Evolutionary conservation across 2,113 vertebrate genomes (phyloP).

Genomic region (Lagopus muta): DNA sequence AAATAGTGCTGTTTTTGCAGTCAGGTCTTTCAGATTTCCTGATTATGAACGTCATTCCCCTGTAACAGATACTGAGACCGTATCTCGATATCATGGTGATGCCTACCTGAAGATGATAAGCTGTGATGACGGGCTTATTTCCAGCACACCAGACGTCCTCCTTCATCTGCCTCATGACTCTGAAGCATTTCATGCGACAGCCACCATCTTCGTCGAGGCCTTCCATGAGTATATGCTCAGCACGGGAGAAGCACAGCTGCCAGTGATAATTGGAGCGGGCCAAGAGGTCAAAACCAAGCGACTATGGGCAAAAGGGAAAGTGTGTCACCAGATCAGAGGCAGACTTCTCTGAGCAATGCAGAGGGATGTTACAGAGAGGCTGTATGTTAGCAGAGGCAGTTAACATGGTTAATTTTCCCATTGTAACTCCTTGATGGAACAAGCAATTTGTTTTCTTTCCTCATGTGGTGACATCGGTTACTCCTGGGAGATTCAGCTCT

Average conservation of each 20-base stretch:
- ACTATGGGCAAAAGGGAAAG: constrained; percentile 64
- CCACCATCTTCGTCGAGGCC: constrained; percentile 86
- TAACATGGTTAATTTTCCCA: not conserved
- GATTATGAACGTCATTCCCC: not conserved
- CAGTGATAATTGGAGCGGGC: constrained; percentile 86
- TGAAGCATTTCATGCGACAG: constrained; percentile 83
- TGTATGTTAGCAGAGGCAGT: not conserved
- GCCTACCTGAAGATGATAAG: constrained; percentile 86
- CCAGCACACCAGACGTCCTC: constrained; percentile 87
- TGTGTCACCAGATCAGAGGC: not conserved
- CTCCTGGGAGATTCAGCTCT: not conserved
- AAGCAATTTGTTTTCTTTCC: not conserved
- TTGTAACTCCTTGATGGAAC: not conserved
- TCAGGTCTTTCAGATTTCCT: not conserved
- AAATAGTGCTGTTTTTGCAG: not conserved
- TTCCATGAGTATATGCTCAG: constrained; percentile 81
- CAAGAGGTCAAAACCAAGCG: constrained; percentile 84
- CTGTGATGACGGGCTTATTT: constrained; percentile 81
- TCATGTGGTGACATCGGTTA: not conserved
- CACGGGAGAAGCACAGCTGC: constrained; percentile 85
- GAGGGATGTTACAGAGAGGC: not conserved
- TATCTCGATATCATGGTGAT: not conserved
- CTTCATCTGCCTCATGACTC: constrained; percentile 82
- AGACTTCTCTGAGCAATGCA: not conserved
- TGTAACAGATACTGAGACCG: not conserved